A percentile compares a stretch with the other conserved stretches of the same genome.
Conservation (phyloP, 2,888 invertebrate genomes). For the Apantesis nais region DNA sequence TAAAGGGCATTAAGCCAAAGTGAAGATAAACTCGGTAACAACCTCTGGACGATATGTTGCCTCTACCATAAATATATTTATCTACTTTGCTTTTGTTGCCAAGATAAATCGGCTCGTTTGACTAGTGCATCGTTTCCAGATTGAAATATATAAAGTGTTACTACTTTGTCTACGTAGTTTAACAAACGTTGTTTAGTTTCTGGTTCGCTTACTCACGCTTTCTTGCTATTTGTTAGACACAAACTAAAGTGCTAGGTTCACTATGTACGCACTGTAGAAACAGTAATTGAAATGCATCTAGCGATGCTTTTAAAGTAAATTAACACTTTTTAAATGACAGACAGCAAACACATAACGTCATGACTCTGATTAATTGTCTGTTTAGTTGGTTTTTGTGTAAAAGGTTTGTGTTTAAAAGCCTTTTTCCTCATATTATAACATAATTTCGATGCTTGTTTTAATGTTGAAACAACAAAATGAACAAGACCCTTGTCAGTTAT, state of each 20-base stretch:
- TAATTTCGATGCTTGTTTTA: constrained; percentile 62
- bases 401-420: constrained; percentile 29
- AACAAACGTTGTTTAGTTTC: constrained; percentile 44
- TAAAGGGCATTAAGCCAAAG: constrained; percentile 71
- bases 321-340: constrained; percentile 13
- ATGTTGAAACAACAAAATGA: constrained; percentile 65
- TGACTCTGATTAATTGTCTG: constrained; percentile 23
- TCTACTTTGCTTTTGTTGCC: constrained; percentile 77
- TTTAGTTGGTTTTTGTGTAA: constrained; percentile 30
- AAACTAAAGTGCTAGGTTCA: constrained; percentile 41
- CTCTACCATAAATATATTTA: constrained; percentile 75
- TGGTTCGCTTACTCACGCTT: constrained; percentile 42
- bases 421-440: constrained; percentile 49
- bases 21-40: constrained; percentile 74
- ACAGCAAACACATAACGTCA: constrained; percentile 16
- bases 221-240: constrained; percentile 45
- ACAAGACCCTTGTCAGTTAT: constrained; percentile 65
- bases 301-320: constrained; percentile 6
- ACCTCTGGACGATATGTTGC: constrained; percentile 70
- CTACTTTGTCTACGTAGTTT: constrained; percentile 60
- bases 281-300: constrained; percentile 33
- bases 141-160: constrained; percentile 67
- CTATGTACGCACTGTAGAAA: constrained; percentile 32
- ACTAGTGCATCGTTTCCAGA: constrained; percentile 68
- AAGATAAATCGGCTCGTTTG: constrained; percentile 74